A percentile compares a stretch with the other conserved stretches of the same genome.
phyloP scores from a whole-genome alignment of 1,140 invertebrate genomes.

The Drosophila ficusphila region DNA sequence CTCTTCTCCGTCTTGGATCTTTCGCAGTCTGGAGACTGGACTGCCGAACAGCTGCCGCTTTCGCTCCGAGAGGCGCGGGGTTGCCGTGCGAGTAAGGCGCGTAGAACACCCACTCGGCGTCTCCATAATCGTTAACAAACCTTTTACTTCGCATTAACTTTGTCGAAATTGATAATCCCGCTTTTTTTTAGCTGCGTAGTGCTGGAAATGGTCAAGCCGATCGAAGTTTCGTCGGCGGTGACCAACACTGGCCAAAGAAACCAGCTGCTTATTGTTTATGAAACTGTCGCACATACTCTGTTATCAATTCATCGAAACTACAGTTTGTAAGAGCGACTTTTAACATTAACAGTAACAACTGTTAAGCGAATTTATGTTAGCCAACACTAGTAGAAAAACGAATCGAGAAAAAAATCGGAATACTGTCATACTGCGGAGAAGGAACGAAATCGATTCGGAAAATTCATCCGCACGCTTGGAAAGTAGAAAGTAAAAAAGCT shows the following conservation, averaged over 20 bases:
- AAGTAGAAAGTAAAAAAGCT: not conserved
- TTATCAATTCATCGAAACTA: too few relatives aligned
- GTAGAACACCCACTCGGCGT: constrained; percentile 56
- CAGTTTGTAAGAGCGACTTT: too few relatives aligned
- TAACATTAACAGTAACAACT: too few relatives aligned
- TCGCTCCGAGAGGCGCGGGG: constrained; percentile 68
- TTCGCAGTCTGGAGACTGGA: constrained; percentile 28
- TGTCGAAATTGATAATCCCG: constrained; percentile 52
- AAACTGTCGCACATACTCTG: too few relatives aligned
- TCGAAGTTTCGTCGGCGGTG: not conserved
- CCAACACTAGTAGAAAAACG: too few relatives aligned
- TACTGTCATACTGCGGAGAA: not conserved
- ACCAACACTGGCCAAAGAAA: not conserved
- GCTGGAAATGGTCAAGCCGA: not conserved
- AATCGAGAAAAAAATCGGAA: too few relatives aligned
- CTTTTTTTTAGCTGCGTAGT: constrained; percentile 60
- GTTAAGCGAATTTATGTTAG: too few relatives aligned
- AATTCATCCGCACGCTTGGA: not conserved
- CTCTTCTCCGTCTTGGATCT: constrained; percentile 49
- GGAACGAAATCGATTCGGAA: not conserved
- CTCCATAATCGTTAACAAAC: constrained; percentile 51
- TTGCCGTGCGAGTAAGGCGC: constrained; percentile 48
- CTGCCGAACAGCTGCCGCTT: constrained; percentile 69
- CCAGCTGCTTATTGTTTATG: too few relatives aligned
- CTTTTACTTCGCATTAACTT: constrained; percentile 38